Evolutionary conservation across 2,888 invertebrate genomes (phyloP), one percentile per base, ranked within the genome.

Genomic region (Hemithea aestivaria): DNA sequence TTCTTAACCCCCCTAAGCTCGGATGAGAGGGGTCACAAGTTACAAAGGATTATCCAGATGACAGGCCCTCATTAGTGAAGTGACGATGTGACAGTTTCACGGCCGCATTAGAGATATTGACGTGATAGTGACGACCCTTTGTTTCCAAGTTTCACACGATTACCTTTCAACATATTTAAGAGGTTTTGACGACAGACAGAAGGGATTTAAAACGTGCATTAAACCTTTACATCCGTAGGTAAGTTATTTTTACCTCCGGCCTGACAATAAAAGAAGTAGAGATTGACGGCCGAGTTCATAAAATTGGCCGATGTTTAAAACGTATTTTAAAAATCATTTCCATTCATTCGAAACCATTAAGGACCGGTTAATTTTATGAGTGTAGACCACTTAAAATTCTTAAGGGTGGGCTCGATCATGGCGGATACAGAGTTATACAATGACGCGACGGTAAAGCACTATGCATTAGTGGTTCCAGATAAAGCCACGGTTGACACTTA

Each of bases 31-130:
- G 26, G 16, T 16, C 16, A 31, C 11, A 68, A n/a, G 73, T 79
- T 79, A 74, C 75, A 78, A 77, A 74, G 76, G 76, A 73, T 76
- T 73, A 72, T 43, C 53, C 46, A 64, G 81, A 73, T 72, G 84
- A 84, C 80, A 76, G 73, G 77, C 66, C 64, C 73, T 78, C 75
- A 85, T 85, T 84, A 84, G 67, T 56, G 58, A 62, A 60, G 80
- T 81, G 83, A 79, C 71, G 79, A 82, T 69, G 67, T 72, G 80
- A 81, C 74, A 71, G 68, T 63, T 70, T 66, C 67, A 66, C 67
- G 63, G 73, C 61, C 61, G 55, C 59, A 50, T 68, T 69, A 58
- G 52, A 69, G 76, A 69, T 16, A 16, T 16, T 16, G 16, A 16
- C 16, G 16, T 16, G 16, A 68, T 63, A 64, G 30, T 45, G 62